Conservation (phyloP, 1,140 invertebrate species). For the Drosophila takahashii region DNA sequence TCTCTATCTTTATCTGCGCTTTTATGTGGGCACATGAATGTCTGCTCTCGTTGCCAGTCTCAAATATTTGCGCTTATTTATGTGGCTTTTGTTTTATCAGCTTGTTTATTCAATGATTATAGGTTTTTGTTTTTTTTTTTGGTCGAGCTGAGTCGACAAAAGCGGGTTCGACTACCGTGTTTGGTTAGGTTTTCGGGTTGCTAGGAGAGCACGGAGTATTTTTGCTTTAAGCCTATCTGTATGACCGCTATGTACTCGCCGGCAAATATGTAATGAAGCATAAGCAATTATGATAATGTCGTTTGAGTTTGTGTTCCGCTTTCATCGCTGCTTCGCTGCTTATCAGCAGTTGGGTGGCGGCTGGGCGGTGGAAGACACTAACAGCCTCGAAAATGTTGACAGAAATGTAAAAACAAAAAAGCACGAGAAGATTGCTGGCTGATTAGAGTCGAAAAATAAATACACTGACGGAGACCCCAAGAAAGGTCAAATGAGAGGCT, state of each 20-base stretch:
- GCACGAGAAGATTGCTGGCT: slow-evolving; percentile 5
- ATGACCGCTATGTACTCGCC: slow-evolving; percentile 30
- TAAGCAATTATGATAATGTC: slow-evolving; percentile 83
- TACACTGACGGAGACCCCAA: slow-evolving; percentile 10
- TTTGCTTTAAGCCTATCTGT: slow-evolving; percentile 51
- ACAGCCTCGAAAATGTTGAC: slow-evolving; percentile 51
- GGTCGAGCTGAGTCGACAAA: slow-evolving; percentile 40
- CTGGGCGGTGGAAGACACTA: slow-evolving; percentile 9
- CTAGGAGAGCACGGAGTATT: slow-evolving; percentile 9
- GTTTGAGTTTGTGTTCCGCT: slow-evolving; percentile 62
- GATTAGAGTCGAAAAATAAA: slow-evolving; percentile 25
- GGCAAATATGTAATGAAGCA: slow-evolving; percentile 82
- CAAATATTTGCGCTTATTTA: slow-evolving; percentile 78
- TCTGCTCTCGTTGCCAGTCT: slow-evolving; percentile 32
- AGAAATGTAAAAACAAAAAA: slow-evolving; percentile 27
- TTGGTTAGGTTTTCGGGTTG: slow-evolving; percentile 45
- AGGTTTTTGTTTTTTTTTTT: slow-evolving; percentile 25
- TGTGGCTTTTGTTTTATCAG: slow-evolving; percentile 79
- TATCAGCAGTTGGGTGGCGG: slow-evolving; percentile 49
- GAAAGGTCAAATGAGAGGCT: slow-evolving; percentile 6
- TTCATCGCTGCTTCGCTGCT: slow-evolving; percentile 43
- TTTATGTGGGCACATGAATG: slow-evolving; percentile 26
- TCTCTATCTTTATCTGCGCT: slow-evolving; percentile 66
- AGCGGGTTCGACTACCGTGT: slow-evolving; percentile 29
- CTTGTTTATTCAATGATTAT: slow-evolving; percentile 77